phyloP scores from a whole-genome alignment of 2,113 vertebrate species.

The Egretta garzetta region DNA sequence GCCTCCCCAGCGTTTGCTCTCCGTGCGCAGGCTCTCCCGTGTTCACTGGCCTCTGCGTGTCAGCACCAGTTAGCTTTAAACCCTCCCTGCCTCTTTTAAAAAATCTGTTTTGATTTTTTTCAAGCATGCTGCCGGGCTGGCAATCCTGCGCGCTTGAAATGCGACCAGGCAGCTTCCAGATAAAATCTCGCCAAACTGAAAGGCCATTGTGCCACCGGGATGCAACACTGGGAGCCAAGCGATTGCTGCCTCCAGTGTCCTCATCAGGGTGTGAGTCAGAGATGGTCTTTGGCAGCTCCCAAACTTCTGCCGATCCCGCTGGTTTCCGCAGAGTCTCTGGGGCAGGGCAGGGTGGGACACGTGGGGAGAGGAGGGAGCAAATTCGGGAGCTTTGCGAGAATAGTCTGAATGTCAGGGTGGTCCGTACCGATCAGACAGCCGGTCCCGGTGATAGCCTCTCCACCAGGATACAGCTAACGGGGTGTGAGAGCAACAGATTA shows the following conservation, averaged over 20 bases:
- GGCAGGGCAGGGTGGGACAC: neutral
- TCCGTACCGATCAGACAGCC: accelerated
- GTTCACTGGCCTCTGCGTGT: neutral
- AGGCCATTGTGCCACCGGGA: neutral
- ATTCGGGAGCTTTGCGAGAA: neutral
- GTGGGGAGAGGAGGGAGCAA: neutral
- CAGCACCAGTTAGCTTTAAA: neutral
- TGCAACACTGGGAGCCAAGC: neutral
- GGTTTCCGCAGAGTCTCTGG: neutral
- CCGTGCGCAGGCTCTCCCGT: neutral
- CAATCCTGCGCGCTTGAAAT: neutral
- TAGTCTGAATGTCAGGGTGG: neutral
- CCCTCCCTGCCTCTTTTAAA: neutral
- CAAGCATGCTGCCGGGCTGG: neutral
- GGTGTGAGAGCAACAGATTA: neutral
- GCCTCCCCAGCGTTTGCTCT: neutral
- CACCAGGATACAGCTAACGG: neutral
- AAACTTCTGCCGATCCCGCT: neutral
- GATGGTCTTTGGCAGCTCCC: neutral
- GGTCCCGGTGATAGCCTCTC: neutral
- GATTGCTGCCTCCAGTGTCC: neutral
- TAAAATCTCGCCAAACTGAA: neutral
- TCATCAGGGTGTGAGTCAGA: neutral
- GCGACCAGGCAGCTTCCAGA: neutral
- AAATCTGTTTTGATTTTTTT: neutral